Conservation (phyloP, 1,140 invertebrate genomes). For the Drosophila aff. region DNA sequence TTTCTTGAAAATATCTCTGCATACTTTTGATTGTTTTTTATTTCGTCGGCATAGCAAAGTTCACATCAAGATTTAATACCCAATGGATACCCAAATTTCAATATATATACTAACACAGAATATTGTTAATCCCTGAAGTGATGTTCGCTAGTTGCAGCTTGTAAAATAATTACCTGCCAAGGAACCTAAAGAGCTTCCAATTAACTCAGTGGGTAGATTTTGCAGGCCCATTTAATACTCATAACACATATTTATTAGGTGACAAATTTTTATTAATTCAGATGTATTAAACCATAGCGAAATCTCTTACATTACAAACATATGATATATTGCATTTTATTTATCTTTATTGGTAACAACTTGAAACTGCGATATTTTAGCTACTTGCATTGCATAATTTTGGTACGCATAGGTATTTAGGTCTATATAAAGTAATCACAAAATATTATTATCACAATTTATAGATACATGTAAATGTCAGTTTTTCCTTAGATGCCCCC, state of each 20-base stretch:
- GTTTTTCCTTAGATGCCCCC: slow-evolving; percentile 30
- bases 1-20: not conserved
- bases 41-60: not conserved
- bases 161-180: not conserved
- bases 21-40: not conserved
- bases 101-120: not conserved
- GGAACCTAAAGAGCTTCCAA: not conserved
- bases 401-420: slow-evolving; percentile 48
- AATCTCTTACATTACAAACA: slow-evolving; percentile 36
- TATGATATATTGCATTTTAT: slow-evolving; percentile 34
- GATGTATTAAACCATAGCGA: slow-evolving; percentile 50
- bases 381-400: slow-evolving; percentile 49
- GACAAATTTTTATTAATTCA: slow-evolving; percentile 42
- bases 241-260: not conserved
- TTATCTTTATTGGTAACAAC: slow-evolving; percentile 33
- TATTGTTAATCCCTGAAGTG: not conserved
- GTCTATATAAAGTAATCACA: slow-evolving; percentile 81
- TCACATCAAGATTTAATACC: not conserved
- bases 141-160: not conserved
- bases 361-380: slow-evolving; percentile 55
- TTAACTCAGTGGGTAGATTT: not conserved
- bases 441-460: slow-evolving; percentile 84
- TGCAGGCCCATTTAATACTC: not conserved
- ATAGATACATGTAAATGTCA: slow-evolving; percentile 65
- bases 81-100: no score